Evolutionary conservation across 2,888 invertebrate species (phyloP).

Genomic region (Saturnia pavonia): DNA sequence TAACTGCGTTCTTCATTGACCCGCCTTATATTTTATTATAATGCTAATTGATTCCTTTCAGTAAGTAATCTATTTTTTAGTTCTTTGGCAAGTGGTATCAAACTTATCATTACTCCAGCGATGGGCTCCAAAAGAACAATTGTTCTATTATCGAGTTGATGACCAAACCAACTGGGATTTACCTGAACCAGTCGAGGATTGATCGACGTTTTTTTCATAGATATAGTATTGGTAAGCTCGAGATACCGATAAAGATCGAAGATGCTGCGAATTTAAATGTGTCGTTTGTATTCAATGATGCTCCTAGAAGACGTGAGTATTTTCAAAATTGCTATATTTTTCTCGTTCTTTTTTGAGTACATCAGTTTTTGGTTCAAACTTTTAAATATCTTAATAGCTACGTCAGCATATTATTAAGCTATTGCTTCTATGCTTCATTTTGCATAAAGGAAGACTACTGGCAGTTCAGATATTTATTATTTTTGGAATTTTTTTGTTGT

Average conservation of each 20-base stretch:
- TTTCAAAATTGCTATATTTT: background rate
- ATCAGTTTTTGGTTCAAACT: background rate
- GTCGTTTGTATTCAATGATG: constrained; percentile 53
- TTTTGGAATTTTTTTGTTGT: too few species aligned
- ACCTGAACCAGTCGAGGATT: constrained; percentile 62
- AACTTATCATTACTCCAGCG: constrained; percentile 62
- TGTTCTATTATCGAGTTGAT: constrained; percentile 58
- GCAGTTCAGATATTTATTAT: background rate
- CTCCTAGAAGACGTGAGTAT: constrained; percentile 63
- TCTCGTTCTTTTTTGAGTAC: background rate
- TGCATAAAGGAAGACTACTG: background rate
- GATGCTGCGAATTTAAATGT: constrained; percentile 52
- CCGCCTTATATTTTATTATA: too few species aligned
- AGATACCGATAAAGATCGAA: constrained; percentile 46
- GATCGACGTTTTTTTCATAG: constrained; percentile 63
- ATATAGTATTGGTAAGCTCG: constrained; percentile 53
- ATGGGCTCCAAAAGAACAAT: constrained; percentile 56
- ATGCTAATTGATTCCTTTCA: background rate
- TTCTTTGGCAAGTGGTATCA: constrained; percentile 70
- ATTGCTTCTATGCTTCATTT: background rate
- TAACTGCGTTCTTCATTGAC: too few species aligned
- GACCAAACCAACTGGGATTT: constrained; percentile 51
- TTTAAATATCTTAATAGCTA: background rate
- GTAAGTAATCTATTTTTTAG: constrained; percentile 37
- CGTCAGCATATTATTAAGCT: too few species aligned